phyloP scores from a whole-genome alignment of 2,888 invertebrate species.

The Drosophila peninsularis region DNA sequence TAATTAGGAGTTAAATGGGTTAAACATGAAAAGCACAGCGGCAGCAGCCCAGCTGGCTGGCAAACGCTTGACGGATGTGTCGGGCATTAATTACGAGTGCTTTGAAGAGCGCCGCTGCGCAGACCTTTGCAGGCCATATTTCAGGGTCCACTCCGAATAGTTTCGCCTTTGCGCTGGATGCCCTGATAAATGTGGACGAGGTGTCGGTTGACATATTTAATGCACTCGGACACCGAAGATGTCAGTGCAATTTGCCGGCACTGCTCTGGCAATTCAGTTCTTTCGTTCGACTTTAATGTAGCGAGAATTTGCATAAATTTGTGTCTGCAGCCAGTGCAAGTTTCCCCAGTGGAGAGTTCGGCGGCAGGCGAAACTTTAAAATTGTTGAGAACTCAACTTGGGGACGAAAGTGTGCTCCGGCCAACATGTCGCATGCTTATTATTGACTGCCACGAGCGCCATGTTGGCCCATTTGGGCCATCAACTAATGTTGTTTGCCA shows the following conservation, averaged over 20 bases:
- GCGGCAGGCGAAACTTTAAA: conserved; percentile 56
- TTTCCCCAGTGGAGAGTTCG: conserved; percentile 19
- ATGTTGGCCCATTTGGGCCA: conserved; percentile 77
- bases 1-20: conserved; percentile 80
- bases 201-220: conserved; percentile 8
- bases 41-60: background rate
- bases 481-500: conserved; percentile 80
- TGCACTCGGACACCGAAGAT: conserved; percentile 14
- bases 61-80: conserved; percentile 57
- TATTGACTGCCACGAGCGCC: conserved; percentile 78
- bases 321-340: conserved; percentile 30
- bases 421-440: conserved; percentile 81
- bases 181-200: background rate
- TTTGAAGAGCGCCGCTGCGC: conserved; percentile 29
- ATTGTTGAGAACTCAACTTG: conserved; percentile 63
- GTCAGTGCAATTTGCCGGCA: conserved; percentile 31
- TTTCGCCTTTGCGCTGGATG: background rate
- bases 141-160: conserved; percentile 6
- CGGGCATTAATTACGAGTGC: conserved; percentile 61
- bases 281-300: conserved; percentile 46
- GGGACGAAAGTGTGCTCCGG: conserved; percentile 62
- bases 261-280: conserved; percentile 34
- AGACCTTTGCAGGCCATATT: conserved; percentile 14
- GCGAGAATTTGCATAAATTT: conserved; percentile 55
- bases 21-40: conserved; percentile 58